A percentile compares a stretch with the other conserved stretches of the same genome.
phyloP scores from a whole-genome alignment of 2,113 vertebrate genomes.

The Manacus vitellinus region DNA sequence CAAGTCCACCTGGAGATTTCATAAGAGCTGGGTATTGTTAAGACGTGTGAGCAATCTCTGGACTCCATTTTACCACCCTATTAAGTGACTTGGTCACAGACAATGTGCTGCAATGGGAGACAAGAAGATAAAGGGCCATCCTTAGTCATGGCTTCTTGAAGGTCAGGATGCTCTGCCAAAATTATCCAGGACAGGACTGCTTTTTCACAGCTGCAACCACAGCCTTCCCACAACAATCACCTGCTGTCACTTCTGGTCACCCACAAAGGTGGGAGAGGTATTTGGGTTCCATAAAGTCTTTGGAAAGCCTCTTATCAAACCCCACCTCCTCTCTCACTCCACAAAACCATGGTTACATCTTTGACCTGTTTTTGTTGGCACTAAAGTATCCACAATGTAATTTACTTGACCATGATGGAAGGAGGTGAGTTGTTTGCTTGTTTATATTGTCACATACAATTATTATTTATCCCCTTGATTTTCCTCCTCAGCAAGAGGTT shows the following conservation, averaged over 20 bases:
- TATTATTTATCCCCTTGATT: background rate
- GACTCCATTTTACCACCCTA: background rate
- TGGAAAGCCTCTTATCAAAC: background rate
- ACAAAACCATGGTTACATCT: background rate
- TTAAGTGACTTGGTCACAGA: background rate
- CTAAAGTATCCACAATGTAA: background rate
- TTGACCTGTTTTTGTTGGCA: background rate
- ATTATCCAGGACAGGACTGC: background rate
- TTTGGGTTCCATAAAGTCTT: background rate
- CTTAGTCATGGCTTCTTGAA: background rate
- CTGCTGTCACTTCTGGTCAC: background rate
- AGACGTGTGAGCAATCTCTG: background rate
- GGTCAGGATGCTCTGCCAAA: slow-evolving; percentile 22
- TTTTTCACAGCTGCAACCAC: background rate
- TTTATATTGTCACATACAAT: background rate
- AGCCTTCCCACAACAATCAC: background rate
- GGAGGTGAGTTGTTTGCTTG: background rate
- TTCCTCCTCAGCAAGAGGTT: background rate
- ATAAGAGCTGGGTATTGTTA: background rate
- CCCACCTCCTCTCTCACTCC: background rate
- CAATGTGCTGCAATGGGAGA: background rate
- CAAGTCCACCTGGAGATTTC: background rate
- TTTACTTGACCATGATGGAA: background rate
- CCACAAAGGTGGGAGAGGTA: background rate
- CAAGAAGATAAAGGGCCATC: background rate